Conservation (phyloP, 2,888 invertebrate genomes). For the Apamea epomidion region DNA sequence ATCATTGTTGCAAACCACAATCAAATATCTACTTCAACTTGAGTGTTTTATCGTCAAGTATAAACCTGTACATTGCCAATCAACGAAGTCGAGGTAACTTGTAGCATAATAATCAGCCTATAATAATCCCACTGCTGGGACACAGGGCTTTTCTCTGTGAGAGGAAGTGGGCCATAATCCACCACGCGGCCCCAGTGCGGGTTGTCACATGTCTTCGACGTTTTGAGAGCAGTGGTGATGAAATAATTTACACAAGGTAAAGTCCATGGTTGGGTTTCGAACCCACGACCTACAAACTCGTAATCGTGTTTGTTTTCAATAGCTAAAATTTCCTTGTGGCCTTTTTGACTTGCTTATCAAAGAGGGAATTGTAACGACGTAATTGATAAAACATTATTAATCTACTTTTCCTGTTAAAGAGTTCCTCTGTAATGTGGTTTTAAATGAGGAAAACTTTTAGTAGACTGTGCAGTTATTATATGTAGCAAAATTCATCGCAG, state of each 20-base stretch:
- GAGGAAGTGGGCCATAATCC: too few species aligned
- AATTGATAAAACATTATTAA: not conserved
- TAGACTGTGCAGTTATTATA: not conserved
- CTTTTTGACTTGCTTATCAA: conserved; percentile 5
- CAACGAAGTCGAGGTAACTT: not conserved
- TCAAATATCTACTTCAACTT: not conserved
- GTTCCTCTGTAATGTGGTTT: not conserved
- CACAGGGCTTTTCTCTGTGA: too few species aligned
- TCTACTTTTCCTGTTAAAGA: not conserved
- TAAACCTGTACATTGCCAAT: not conserved
- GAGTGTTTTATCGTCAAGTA: conserved; percentile 18
- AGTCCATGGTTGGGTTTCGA: too few species aligned
- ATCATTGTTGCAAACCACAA: not conserved
- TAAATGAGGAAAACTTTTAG: conserved; percentile 2
- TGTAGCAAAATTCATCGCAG: not conserved
- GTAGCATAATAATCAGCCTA: not conserved
- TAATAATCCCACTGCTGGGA: not conserved
- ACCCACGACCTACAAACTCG: too few species aligned
- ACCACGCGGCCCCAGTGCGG: not conserved
- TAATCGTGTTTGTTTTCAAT: not conserved
- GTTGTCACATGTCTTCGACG: too few species aligned
- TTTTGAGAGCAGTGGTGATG: not conserved
- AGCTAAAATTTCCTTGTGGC: not conserved
- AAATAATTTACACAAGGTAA: not conserved
- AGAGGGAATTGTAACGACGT: not conserved